phyloP scores from a whole-genome alignment of 2,113 vertebrate species.

The Protobothrops flavoviridis region DNA sequence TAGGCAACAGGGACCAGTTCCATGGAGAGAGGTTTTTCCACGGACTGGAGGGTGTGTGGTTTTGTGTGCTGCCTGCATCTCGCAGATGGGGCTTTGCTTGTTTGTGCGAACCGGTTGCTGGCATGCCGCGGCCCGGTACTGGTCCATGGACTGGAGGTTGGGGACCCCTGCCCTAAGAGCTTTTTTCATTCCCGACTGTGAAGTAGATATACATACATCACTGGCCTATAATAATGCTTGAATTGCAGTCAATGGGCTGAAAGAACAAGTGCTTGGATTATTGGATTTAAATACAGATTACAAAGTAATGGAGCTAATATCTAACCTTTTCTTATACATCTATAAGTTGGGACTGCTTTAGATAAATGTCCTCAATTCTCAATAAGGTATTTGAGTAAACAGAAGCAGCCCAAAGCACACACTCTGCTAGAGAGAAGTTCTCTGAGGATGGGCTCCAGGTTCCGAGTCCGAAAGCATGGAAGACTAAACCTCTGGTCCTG shows the following conservation, averaged over 20 bases:
- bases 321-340: neutral
- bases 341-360: neutral
- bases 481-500: neutral
- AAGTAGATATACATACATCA: neutral
- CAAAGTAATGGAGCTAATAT: neutral
- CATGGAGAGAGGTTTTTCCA: too few species aligned
- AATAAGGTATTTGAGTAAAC: neutral
- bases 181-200: neutral
- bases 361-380: neutral
- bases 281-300: neutral
- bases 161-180: neutral
- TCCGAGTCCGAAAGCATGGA: too few species aligned
- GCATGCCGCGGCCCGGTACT: too few species aligned
- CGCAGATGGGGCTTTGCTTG: too few species aligned
- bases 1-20: too few species aligned
- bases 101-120: too few species aligned
- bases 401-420: neutral
- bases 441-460: neutral
- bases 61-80: too few species aligned
- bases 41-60: too few species aligned
- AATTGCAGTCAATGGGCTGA: neutral
- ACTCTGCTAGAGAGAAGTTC: neutral
- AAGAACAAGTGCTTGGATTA: neutral
- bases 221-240: neutral
- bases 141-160: too few species aligned